These are phyloP conservation scores for Eumacrocentrus americanus DNA, from an alignment of 2,888 invertebrate genomes.

Conservation along the genomic window DNA sequence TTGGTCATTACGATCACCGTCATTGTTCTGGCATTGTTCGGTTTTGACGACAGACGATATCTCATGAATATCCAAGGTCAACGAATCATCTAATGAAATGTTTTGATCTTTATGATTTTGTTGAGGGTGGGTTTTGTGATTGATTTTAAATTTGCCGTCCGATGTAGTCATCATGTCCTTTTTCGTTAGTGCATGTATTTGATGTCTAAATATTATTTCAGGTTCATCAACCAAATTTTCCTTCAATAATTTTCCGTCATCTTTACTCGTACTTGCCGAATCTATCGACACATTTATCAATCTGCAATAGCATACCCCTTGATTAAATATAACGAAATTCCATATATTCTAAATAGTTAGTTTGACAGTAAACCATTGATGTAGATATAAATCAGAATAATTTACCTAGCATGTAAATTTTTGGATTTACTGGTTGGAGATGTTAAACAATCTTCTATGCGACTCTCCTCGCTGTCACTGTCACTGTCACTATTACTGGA, in stretches of 20 bases:
- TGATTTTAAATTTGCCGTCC: no score
- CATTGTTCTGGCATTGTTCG: no score
- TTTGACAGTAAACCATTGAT: background rate
- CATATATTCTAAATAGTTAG: no score
- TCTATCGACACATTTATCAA: constrained; percentile 3
- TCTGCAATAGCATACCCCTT: background rate
- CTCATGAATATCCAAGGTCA: no score
- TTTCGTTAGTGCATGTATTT: no score
- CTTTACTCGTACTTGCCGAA: background rate
- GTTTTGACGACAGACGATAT: no score
- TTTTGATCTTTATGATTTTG: no score
- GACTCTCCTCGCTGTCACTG: constrained; percentile 8
- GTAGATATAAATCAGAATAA: constrained; percentile 1
- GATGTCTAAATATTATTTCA: background rate
- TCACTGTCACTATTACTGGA: constrained; percentile 41
- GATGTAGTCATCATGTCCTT: no score
- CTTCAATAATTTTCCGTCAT: background rate
- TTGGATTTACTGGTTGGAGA: constrained; percentile 44
- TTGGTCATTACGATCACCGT: no score
- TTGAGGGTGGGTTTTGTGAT: no score
- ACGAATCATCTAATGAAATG: no score
- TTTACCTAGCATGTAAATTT: constrained; percentile 49
- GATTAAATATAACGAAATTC: no score
- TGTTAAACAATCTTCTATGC: constrained; percentile 1
- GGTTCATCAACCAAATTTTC: background rate